Evolutionary conservation across 2,888 invertebrate species (phyloP), one percentile per base, ranked within the genome.

Genomic region (Osmoderma eremita): DNA sequence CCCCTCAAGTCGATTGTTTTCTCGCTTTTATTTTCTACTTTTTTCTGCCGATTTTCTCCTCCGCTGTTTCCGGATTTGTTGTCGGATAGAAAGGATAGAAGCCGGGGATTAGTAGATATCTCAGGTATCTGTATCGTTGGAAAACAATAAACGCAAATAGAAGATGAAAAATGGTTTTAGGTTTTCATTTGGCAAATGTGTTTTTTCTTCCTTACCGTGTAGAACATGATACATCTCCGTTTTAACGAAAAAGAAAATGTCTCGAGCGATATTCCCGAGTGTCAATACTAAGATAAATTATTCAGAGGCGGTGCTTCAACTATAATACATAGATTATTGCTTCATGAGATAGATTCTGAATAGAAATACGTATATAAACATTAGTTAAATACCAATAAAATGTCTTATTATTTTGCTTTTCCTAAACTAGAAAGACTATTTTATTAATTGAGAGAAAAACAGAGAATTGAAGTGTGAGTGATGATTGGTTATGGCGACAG

Each of bases 1-100:
- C 20, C 39, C 54, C 22, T 41, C 54, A 20, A 56, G 39, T 56
- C 54, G 54, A 56, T 56, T 41, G 41, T 56, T 41, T 50, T 41
- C 41, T 20, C 13, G 39, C 22, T 41, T 41, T 41, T 13, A 18
- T 22, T 22, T 56, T 20, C 54, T 18, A 17, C 22, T 39, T 20
- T 20, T 56, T 22, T 41, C 54, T 18, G 54, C 36, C 20, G 6
- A n/a, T 18, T 17, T 5, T 39, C 18, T 20, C 38, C 36, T 38
- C 15, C 54, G 18, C 15, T 39, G 38, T 54, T 54, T 38, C 54
- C 39, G 39, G 54, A 18, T 38, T 38, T 54, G 54, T 36, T 30
- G 10, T 20, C n/a, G 54, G 17, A 18, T 10, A 45, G 17, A 45
- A 17, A 54, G 38, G n/a, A 20, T 8, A n/a, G 41, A 1, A 24